Evolutionary conservation across 2,888 invertebrate species (phyloP).

Genomic region (Druceiella hillmani): DNA sequence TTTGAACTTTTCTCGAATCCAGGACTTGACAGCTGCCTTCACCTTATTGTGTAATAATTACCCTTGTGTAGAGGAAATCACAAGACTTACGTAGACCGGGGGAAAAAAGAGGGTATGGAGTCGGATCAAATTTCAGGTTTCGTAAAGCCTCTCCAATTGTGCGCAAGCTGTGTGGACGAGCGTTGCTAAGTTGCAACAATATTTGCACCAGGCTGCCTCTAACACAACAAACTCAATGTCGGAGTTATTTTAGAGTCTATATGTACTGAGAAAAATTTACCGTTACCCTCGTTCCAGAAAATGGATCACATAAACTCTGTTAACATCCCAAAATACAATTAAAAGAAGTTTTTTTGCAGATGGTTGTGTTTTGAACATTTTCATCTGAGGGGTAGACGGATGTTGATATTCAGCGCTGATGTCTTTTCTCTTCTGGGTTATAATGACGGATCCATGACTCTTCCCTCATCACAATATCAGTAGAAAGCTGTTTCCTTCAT

Average conservation of each 20-base stretch:
- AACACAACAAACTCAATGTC: no score
- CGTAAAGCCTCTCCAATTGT: no score
- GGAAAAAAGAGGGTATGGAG: not conserved
- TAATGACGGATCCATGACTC: no score
- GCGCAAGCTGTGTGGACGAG: not conserved
- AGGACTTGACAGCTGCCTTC: no score
- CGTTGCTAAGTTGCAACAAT: not conserved
- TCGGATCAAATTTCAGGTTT: conserved; percentile 1
- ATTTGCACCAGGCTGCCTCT: conserved; percentile 1
- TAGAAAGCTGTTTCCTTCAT: no score
- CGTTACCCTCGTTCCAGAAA: not conserved
- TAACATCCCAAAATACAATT: not conserved
- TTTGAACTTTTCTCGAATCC: no score
- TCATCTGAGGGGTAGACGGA: not conserved
- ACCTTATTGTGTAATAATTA: not conserved
- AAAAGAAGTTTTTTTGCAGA: conserved; percentile 1
- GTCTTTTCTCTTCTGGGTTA: no score
- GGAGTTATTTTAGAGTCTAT: not conserved
- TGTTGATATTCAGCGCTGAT: no score
- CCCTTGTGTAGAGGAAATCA: not conserved
- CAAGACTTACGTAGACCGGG: not conserved
- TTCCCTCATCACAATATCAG: no score
- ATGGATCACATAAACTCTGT: not conserved
- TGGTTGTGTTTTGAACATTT: not conserved
- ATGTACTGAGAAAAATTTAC: no score